A percentile compares a stretch with the other conserved stretches of the same genome.
Conservation (phyloP, 2,888 invertebrate genomes). For the Emmelina monodactyla region DNA sequence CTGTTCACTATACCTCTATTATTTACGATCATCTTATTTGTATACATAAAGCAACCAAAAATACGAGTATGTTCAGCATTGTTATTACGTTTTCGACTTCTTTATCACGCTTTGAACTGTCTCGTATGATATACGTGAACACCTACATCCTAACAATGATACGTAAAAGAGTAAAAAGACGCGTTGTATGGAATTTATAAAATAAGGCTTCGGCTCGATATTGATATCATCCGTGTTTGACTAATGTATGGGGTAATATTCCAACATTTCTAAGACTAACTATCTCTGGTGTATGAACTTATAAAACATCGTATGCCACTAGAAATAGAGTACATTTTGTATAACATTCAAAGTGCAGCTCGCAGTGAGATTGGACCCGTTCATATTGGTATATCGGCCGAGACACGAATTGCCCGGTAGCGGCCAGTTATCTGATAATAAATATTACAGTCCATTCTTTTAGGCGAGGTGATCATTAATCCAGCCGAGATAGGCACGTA, state of each 20-base stretch:
- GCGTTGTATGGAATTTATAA: background rate
- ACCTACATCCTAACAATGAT: slow-evolving; percentile 27
- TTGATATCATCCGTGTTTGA: slow-evolving; percentile 54
- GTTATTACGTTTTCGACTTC: background rate
- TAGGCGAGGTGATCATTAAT: slow-evolving; percentile 63
- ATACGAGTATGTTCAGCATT: background rate
- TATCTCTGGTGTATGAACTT: no score
- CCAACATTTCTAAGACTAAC: no score
- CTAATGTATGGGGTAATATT: slow-evolving; percentile 58
- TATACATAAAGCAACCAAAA: background rate
- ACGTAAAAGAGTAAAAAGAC: no score
- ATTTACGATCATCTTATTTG: background rate
- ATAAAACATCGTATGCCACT: no score
- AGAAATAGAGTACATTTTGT: no score
- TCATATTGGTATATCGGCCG: no score
- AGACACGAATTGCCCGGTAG: slow-evolving; percentile 63
- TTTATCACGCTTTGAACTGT: background rate
- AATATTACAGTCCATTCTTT: slow-evolving; percentile 65
- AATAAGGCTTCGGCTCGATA: slow-evolving; percentile 10
- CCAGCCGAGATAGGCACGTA: slow-evolving; percentile 58
- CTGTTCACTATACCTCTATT: background rate
- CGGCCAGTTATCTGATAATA: slow-evolving; percentile 62
- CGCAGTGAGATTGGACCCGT: no score
- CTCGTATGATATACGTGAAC: slow-evolving; percentile 19
- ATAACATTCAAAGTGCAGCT: no score